Evolutionary conservation across 2,797 vertebrate species (phyloP).

Genomic region (Oophaga sylvatica): DNA sequence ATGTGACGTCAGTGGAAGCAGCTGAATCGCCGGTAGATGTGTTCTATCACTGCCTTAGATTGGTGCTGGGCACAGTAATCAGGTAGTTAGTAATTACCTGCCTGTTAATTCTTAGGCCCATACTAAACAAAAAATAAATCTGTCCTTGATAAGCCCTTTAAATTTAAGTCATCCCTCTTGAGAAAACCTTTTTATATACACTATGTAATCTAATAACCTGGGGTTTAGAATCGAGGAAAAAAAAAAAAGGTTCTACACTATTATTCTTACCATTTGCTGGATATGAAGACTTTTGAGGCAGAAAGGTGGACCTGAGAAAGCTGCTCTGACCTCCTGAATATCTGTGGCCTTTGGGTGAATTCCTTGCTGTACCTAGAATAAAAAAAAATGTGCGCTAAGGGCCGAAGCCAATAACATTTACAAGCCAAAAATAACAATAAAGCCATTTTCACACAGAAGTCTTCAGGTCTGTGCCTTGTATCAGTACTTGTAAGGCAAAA

Average conservation of each 20-base stretch:
- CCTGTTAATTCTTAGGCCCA: too few relatives aligned
- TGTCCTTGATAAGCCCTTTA: too few relatives aligned
- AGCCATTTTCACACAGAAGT: not conserved
- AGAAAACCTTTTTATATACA: not conserved
- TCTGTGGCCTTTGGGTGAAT: constrained; percentile 77
- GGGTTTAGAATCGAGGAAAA: not conserved
- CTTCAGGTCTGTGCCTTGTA: not conserved
- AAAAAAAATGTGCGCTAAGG: not conserved
- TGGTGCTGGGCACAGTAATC: too few relatives aligned
- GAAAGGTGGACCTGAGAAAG: constrained; percentile 81
- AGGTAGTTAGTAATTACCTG: too few relatives aligned
- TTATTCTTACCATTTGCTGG: constrained; percentile 78
- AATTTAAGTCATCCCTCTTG: not conserved
- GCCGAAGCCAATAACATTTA: not conserved
- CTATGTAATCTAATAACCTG: not conserved
- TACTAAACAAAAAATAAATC: too few relatives aligned
- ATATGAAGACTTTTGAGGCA: constrained; percentile 74
- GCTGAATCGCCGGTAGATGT: too few relatives aligned
- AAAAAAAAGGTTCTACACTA: not conserved
- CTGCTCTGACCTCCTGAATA: constrained; percentile 76
- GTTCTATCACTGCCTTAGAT: too few relatives aligned
- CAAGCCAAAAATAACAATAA: not conserved
- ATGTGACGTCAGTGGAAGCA: too few relatives aligned
- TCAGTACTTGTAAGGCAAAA: not conserved
- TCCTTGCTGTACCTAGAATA: constrained; percentile 79